Evolutionary conservation across 2,113 vertebrate genomes (phyloP).

Genomic region (Ceyx margarethae): DNA sequence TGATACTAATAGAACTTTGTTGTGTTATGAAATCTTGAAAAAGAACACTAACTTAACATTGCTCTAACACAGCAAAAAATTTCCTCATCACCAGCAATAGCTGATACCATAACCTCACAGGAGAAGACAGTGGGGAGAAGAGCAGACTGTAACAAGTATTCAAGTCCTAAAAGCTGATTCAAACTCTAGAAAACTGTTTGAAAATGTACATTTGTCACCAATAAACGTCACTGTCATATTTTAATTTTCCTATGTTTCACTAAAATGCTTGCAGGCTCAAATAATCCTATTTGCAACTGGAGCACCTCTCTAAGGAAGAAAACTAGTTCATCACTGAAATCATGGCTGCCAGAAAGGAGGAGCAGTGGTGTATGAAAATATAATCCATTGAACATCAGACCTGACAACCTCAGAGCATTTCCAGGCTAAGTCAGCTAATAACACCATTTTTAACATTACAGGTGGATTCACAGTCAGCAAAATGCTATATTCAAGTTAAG

Average conservation of each 20-base stretch:
- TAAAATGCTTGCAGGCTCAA: conserved; percentile 51
- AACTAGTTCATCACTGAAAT: conserved; percentile 77
- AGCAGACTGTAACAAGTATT: not conserved
- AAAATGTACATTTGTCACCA: not conserved
- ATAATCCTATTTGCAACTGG: conserved; percentile 69
- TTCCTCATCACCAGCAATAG: not conserved
- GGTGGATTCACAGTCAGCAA: conserved; percentile 33
- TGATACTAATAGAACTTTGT: not conserved
- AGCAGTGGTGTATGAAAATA: conserved; percentile 77
- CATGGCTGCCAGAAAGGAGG: conserved; percentile 69
- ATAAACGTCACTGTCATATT: not conserved
- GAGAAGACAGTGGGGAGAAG: not conserved
- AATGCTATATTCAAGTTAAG: conserved; percentile 36
- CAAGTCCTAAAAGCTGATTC: not conserved
- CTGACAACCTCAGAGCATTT: conserved; percentile 72
- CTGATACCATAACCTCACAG: not conserved
- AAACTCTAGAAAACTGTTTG: not conserved
- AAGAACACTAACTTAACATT: not conserved
- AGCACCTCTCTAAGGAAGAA: conserved; percentile 76
- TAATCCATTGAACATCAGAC: conserved; percentile 74
- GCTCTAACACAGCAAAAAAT: not conserved
- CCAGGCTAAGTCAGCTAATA: conserved; percentile 72
- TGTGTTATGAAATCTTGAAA: not conserved
- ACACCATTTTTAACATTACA: conserved; percentile 63
- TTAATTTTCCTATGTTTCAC: conserved; percentile 42